Evolutionary conservation across 2,888 invertebrate genomes (phyloP).

Genomic region (Drepanosiphum platanoidis): DNA sequence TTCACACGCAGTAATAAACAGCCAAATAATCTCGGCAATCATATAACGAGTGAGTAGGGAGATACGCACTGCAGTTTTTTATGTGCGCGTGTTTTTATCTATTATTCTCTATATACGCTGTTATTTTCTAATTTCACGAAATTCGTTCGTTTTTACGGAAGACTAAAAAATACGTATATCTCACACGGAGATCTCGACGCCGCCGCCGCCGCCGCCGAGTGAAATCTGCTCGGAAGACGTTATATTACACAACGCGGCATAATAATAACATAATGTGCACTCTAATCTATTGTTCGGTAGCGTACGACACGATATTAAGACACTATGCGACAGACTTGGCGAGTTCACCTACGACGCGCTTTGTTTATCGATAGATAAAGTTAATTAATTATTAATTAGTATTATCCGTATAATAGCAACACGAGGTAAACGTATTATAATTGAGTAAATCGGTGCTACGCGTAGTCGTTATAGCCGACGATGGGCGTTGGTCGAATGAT

Average conservation of each 20-base stretch:
- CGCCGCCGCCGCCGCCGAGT: background rate
- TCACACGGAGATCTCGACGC: background rate
- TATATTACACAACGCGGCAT: background rate
- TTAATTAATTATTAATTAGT: background rate
- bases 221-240: constrained; percentile 1
- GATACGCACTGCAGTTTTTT: too few species aligned
- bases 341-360: background rate
- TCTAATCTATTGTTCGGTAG: background rate
- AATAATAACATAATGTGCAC: background rate
- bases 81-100: background rate
- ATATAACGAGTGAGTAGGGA: too few species aligned
- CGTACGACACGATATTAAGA: constrained; percentile 16
- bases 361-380: background rate
- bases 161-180: background rate
- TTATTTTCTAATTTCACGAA: constrained; percentile 24
- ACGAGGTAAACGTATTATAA: too few species aligned
- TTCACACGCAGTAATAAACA: too few species aligned
- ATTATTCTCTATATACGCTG: background rate
- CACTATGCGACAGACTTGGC: background rate
- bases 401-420: background rate
- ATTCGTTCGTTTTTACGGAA: constrained; percentile 7
- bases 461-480: too few species aligned
- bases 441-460: too few species aligned
- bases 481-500: too few species aligned
- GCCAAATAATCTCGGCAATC: too few species aligned